Evolutionary conservation across 1,140 invertebrate genomes (phyloP).

Genomic region (Periplaneta americana): DNA sequence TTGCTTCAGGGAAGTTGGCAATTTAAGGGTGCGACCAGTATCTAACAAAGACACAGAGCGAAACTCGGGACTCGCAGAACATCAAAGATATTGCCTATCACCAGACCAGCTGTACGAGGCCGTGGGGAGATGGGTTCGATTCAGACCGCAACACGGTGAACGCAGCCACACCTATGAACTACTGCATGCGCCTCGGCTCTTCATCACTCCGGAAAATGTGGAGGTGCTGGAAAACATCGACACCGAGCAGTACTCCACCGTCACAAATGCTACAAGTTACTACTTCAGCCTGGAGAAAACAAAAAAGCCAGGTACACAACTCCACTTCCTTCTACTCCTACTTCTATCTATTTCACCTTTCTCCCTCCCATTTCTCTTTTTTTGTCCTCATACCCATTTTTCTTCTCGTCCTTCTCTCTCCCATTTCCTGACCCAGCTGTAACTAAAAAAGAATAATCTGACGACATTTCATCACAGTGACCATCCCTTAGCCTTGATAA

Average conservation of each 20-base stretch:
- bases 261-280: constrained; percentile 51
- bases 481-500: too few species aligned
- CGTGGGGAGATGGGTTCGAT: constrained; percentile 42
- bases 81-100: constrained; percentile 52
- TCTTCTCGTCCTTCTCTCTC: too few species aligned
- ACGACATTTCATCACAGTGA: too few species aligned
- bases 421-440: too few species aligned
- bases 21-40: neutral
- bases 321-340: too few species aligned
- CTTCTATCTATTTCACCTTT: too few species aligned
- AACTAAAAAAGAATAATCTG: too few species aligned
- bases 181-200: constrained; percentile 56
- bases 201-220: constrained; percentile 68
- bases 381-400: too few species aligned
- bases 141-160: constrained; percentile 32
- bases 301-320: neutral
- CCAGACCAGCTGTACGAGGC: constrained; percentile 56
- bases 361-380: too few species aligned
- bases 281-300: constrained; percentile 53
- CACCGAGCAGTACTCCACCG: constrained; percentile 50
- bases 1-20: neutral
- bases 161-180: constrained; percentile 43
- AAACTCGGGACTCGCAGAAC: neutral
- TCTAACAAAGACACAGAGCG: neutral
- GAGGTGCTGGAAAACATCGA: constrained; percentile 59